phyloP scores from a whole-genome alignment of 2,888 invertebrate species.

The Opisthograptis luteolata region DNA sequence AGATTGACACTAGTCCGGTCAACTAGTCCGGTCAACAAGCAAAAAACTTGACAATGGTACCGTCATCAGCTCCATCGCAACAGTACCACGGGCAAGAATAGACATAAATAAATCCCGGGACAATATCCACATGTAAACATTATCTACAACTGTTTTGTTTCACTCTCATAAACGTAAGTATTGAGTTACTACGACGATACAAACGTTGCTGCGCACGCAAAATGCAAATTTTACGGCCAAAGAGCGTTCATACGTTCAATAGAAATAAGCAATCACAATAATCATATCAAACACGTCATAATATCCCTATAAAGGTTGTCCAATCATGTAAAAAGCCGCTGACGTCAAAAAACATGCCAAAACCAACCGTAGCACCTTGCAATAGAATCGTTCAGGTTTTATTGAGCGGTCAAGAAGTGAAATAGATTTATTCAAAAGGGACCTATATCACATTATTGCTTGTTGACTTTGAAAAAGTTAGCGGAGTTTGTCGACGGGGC shows the following conservation, averaged over 20 bases:
- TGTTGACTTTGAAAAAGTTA: constrained; percentile 54
- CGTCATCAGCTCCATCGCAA: no score
- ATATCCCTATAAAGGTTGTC: constrained; percentile 8
- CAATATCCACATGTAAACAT: no score
- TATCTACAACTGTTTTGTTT: no score
- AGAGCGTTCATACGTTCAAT: background rate
- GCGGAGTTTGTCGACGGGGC: constrained; percentile 24
- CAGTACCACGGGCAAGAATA: no score
- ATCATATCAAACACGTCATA: constrained; percentile 15
- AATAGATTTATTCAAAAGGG: constrained; percentile 22
- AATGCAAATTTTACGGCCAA: constrained; percentile 10
- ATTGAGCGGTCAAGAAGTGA: background rate
- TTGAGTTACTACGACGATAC: background rate
- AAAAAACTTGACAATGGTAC: no score
- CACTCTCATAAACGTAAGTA: no score
- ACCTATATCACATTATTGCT: constrained; percentile 32
- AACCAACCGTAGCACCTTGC: background rate
- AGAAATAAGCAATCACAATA: constrained; percentile 14
- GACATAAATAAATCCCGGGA: no score
- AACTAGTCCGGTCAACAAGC: no score
- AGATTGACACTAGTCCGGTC: no score
- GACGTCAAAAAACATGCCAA: background rate
- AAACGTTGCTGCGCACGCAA: constrained; percentile 1
- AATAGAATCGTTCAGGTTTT: background rate
- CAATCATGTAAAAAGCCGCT: constrained; percentile 14